Base-by-base conservation (phyloP, 2,888 invertebrate species). In the Timema podura region DNA sequence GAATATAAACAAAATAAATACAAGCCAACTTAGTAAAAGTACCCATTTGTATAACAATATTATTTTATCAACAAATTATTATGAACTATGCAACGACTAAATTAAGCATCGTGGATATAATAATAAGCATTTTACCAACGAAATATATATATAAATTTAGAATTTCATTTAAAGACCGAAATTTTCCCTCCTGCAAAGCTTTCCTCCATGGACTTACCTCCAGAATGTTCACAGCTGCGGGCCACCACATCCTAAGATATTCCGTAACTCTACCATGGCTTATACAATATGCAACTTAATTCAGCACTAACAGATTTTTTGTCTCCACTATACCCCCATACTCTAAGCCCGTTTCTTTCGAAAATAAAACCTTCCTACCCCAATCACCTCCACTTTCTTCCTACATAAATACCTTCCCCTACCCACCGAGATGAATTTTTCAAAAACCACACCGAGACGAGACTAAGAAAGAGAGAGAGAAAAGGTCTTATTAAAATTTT, bases 241-340 rank as follows among this genome's bases (percentile, higher is more conserved):
- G 10, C 44, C 61, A 44, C 44, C 61, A 61, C 16, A 13, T 61
- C 44, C 44, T 61, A 61, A 44, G 61, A 44, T 61, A 45, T 61
- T 61, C n/a, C 61, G 30, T 61, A 61, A 61, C 45, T 30, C 44
- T 30, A 44, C 61, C 61, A 13, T 16, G 30, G 3, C 49, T 48
- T 47, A 69, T 69, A 47, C 66, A 69, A 69, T 69, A 69, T 69
- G 69, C 65, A 69, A 65, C 59, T 48, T 69, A 69, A 69, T 69
- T 61, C 45, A 45, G 45, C 30, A 45, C 61, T 61, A 61, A 30
- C 61, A 61, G 61, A 61, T 61, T 61, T 61, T 61, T 15, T 61
- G 30, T 30, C 30, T 3, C 30, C 1, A 30, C 30, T 30, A 30
- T 30, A 30, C 1, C 30, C 30, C 30, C 30, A 30, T 30, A 30